Evolutionary conservation across 1,140 invertebrate species (phyloP).

Genomic region (Drosophila bocki): DNA sequence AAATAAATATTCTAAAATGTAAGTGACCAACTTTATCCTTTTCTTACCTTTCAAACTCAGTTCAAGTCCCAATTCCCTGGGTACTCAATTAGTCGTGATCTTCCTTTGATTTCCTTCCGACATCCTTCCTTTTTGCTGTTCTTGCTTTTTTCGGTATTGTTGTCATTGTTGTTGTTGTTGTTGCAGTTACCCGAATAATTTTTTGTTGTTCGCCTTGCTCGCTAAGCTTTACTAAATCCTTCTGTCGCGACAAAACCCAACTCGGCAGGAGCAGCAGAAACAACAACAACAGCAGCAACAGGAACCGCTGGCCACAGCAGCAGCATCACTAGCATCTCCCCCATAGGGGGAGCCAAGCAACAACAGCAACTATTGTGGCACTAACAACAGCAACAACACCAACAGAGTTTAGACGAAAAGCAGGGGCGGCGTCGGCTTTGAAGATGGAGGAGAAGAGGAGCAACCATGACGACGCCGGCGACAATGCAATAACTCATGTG

Average conservation of each 20-base stretch:
- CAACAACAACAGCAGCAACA: conserved; percentile 33
- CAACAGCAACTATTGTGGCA: conserved; percentile 14
- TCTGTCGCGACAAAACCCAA: conserved; percentile 66
- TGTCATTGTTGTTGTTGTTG: not conserved
- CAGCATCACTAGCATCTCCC: conserved; percentile 12
- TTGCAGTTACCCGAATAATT: conserved; percentile 33
- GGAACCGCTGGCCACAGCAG: conserved; percentile 40
- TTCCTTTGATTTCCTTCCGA: conserved; percentile 25
- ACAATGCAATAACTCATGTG: conserved; percentile 78
- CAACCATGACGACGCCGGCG: conserved; percentile 56
- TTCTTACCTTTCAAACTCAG: not conserved
- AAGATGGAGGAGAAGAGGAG: conserved; percentile 31
- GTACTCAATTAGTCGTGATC: conserved; percentile 25
- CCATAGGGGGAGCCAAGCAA: not conserved
- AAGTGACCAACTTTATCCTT: too few relatives aligned
- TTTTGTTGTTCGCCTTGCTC: conserved; percentile 49
- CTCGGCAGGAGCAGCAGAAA: conserved; percentile 20
- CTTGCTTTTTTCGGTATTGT: not conserved
- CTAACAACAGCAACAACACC: conserved; percentile 4
- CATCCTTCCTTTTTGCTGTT: conserved; percentile 5
- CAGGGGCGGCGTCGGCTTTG: conserved; percentile 8
- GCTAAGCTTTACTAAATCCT: conserved; percentile 73
- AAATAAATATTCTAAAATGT: not conserved
- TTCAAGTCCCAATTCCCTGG: not conserved
- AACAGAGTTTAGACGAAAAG: conserved; percentile 21